phyloP scores from a whole-genome alignment of 2,888 invertebrate species.

The Harpagoxenus sublaevis region DNA sequence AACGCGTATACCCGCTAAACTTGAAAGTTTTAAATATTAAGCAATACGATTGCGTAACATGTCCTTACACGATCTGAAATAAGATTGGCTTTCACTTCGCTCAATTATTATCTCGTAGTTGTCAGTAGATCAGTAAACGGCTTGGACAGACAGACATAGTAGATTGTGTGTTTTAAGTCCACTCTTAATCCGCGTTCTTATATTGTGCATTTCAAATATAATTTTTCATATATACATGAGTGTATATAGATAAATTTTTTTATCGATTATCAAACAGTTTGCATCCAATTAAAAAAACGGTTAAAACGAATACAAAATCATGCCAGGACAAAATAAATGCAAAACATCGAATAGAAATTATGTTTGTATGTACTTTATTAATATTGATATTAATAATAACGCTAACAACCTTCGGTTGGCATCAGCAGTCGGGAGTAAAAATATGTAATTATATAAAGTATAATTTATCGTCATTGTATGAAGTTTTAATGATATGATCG shows the following conservation, averaged over 20 bases:
- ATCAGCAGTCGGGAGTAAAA: not conserved
- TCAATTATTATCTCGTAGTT: conserved; percentile 81
- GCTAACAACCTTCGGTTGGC: too few species aligned
- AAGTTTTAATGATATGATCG: not conserved
- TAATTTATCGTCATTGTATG: not conserved
- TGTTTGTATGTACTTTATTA: conserved; percentile 35
- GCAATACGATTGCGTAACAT: conserved; percentile 76
- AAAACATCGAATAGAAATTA: conserved; percentile 70
- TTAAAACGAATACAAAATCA: conserved; percentile 64
- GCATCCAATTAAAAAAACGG: not conserved
- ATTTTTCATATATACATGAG: not conserved
- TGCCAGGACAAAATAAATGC: conserved; percentile 79
- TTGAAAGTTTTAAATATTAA: conserved; percentile 75
- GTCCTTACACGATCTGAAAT: conserved; percentile 76
- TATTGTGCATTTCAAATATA: conserved; percentile 20
- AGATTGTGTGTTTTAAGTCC: conserved; percentile 9
- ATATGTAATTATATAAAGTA: too few species aligned
- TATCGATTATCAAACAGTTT: not conserved
- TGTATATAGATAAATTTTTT: not conserved
- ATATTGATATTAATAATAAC: conserved; percentile 14
- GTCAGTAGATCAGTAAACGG: conserved; percentile 64
- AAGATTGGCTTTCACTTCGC: conserved; percentile 82
- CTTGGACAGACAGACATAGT: conserved; percentile 26
- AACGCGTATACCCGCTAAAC: conserved; percentile 64
- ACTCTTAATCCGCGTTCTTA: not conserved